Evolutionary conservation across 2,888 invertebrate species (phyloP).

Genomic region (Eupithecia subumbrata): DNA sequence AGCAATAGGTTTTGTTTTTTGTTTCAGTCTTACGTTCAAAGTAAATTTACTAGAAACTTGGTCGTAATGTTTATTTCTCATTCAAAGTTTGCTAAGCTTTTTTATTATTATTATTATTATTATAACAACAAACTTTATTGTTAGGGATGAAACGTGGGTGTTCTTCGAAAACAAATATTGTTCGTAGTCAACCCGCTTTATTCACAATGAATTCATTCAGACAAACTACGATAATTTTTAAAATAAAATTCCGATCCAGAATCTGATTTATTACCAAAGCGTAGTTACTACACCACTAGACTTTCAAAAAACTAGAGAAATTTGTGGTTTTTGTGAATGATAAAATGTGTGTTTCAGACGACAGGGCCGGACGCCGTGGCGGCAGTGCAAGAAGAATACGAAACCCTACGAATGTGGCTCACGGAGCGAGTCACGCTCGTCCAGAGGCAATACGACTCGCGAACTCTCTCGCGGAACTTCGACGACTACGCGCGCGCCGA

Average conservation of each 20-base stretch:
- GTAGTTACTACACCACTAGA: background rate
- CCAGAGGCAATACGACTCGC: slow-evolving; percentile 90
- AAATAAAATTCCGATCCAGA: too few species aligned
- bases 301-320: background rate
- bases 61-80: background rate
- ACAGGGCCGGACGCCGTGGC: slow-evolving; percentile 89
- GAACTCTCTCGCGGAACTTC: slow-evolving; percentile 90
- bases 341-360: slow-evolving; percentile 71
- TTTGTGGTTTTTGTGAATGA: background rate
- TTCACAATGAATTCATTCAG: too few species aligned
- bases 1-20: slow-evolving; percentile 26
- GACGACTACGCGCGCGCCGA: slow-evolving; percentile 91
- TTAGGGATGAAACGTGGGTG: too few species aligned
- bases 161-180: too few species aligned
- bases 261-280: background rate
- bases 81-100: background rate
- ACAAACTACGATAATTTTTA: too few species aligned
- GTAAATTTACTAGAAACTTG: background rate
- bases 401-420: slow-evolving; percentile 92
- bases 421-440: slow-evolving; percentile 90
- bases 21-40: too few species aligned
- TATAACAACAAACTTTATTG: too few species aligned
- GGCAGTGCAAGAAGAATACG: slow-evolving; percentile 91
- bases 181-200: too few species aligned
- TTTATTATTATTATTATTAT: too few species aligned